Base-by-base conservation (phyloP, 2,113 vertebrate genomes). In the Periophthalmus modestus region DNA sequence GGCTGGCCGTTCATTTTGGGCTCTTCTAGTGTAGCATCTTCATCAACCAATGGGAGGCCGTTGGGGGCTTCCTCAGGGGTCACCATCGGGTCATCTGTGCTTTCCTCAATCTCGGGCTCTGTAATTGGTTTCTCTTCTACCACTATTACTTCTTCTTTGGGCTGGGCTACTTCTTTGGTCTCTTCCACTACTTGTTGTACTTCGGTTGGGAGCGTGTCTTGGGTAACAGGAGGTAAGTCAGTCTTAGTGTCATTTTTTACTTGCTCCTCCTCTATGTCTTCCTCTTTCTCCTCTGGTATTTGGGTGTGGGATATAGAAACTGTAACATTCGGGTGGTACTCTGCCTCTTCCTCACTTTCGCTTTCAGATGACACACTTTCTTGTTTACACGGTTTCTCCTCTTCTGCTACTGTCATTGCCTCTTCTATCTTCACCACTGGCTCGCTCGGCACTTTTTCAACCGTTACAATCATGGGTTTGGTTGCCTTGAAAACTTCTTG, bases 291-390 rank as follows among this genome's bases (percentile, higher is more conserved):
- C 87, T 97, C 96, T 14, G 92, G 94, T 73, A 97, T 96, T 91
- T 96, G 95, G 69, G 89, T 93, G 75, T 92, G 89, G 54, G 93
- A 94, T 87, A 93, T 89, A 39, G 93, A 89, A 34, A 92, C 85
- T 0, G 89, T 85, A 43, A 88, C 71, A 78, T 96, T 93, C 59
- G 96, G 95, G 66, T 92, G 95, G 91, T 97, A 99, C 87, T 98
- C 97, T 1, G 95, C 96, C 87, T 98, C 96, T 19, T 96, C 96
- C 81, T 98, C 98, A 74, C 96, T 98, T 80, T 97, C 97, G 75
- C 96, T 96, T 89, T 95, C 94, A 3, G 96, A 96, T 46, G 97
- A 96, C 68, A 94, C 87, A 82, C 95, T 94, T 92, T 93, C 95
- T 88, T 81, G 86, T 72, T 84, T 87, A 0, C 0, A 47, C 1